Evolutionary conservation across 2,888 invertebrate genomes (phyloP).

Genomic region (Blastobasis adustella): DNA sequence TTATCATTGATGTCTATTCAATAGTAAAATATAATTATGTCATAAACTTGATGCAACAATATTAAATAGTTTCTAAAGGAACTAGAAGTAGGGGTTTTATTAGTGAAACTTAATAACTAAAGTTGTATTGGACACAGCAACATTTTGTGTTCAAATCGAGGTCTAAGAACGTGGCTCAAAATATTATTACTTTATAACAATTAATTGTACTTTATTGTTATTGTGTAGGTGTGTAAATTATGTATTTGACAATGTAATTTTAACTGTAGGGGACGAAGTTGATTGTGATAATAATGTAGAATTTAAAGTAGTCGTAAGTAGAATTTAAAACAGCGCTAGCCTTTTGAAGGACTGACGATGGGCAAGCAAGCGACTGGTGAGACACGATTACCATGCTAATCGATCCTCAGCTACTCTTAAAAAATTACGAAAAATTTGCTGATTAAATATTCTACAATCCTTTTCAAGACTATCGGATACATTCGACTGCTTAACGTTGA

Average conservation of each 20-base stretch:
- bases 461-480: too few species aligned
- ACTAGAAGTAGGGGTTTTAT: too few species aligned
- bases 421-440: too few species aligned
- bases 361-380: too few species aligned
- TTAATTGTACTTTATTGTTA: constrained; percentile 7
- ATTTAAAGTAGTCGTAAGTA: constrained; percentile 13
- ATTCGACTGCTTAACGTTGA: too few species aligned
- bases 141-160: constrained; percentile 44
- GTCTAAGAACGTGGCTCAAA: constrained; percentile 8
- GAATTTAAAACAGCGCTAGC: constrained; percentile 9
- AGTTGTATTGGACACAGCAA: constrained; percentile 38
- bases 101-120: constrained; percentile 9
- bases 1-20: too few species aligned
- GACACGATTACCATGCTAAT: too few species aligned
- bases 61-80: too few species aligned
- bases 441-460: too few species aligned
- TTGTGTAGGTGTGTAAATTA: neutral
- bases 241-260: constrained; percentile 16
- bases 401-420: too few species aligned
- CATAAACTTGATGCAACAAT: too few species aligned
- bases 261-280: constrained; percentile 27
- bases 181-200: constrained; percentile 23
- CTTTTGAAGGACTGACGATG: neutral
- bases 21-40: too few species aligned
- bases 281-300: constrained; percentile 44